Evolutionary conservation across 2,113 vertebrate species (phyloP).

Genomic region (Scomber scombrus): DNA sequence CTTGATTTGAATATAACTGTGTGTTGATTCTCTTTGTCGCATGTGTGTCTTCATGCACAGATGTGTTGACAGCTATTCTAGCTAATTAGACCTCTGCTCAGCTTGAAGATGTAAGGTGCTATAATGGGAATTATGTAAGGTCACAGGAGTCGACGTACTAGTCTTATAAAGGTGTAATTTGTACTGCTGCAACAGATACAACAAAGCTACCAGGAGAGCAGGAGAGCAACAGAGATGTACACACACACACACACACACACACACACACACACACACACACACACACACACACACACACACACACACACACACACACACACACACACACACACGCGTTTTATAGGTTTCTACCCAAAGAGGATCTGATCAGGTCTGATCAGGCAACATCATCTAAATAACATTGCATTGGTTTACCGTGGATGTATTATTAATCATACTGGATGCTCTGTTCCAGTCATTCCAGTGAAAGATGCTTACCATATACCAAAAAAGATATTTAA

Average conservation of each 20-base stretch:
- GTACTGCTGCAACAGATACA: background rate
- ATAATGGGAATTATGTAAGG: conserved; percentile 4
- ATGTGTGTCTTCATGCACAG: background rate
- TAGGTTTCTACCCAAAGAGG: too few species aligned
- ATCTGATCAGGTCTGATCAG: too few species aligned
- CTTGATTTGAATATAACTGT: background rate
- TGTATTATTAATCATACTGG: too few species aligned
- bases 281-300: too few species aligned
- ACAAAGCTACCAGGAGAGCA: background rate
- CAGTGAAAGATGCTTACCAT: too few species aligned
- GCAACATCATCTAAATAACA: too few species aligned
- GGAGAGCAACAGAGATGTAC: background rate
- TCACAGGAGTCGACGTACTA: background rate
- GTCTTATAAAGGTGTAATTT: conserved; percentile 22
- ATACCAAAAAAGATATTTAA: too few species aligned
- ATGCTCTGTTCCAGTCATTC: too few species aligned
- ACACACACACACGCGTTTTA: too few species aligned
- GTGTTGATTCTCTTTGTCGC: background rate
- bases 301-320: too few species aligned
- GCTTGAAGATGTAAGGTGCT: background rate
- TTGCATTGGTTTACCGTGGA: too few species aligned
- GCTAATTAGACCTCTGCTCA: conserved; percentile 1
- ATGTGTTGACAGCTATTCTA: background rate
- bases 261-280: too few species aligned
- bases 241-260: background rate